A percentile compares a stretch with the other conserved stretches of the same genome.
These are phyloP conservation scores for Pollenia amentaria DNA, from an alignment of 2,888 invertebrate genomes.

Conservation along the genomic window DNA sequence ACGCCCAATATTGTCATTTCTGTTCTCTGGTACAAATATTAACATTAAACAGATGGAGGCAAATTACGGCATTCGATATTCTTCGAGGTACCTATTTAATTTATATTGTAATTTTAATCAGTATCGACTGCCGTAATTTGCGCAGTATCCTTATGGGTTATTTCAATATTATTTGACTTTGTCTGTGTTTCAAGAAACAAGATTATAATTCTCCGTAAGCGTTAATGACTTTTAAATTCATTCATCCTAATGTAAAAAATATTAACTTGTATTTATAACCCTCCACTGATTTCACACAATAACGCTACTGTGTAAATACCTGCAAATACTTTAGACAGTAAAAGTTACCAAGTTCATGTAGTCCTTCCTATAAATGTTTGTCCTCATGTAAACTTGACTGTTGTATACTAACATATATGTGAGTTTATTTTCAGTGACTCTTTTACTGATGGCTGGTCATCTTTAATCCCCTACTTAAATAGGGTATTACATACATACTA, in stretches of 20 bases:
- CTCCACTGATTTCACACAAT: conserved; percentile 10
- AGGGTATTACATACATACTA: conserved; percentile 58
- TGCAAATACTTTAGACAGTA: not conserved
- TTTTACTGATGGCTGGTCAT: conserved; percentile 64
- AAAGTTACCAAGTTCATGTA: conserved; percentile 36
- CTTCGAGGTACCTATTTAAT: no score
- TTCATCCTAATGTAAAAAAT: not conserved
- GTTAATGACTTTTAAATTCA: not conserved
- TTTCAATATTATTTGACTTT: not conserved
- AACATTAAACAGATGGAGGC: no score
- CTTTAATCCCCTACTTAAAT: conserved; percentile 61
- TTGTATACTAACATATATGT: not conserved
- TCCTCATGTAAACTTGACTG: not conserved
- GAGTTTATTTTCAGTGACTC: conserved; percentile 4
- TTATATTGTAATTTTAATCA: no score
- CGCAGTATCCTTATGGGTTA: no score
- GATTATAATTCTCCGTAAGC: not conserved
- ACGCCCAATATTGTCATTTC: no score
- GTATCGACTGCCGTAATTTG: no score
- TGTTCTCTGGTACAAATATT: no score
- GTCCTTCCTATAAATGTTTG: conserved; percentile 6
- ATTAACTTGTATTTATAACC: not conserved
- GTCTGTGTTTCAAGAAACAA: not conserved
- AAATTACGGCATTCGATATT: no score
- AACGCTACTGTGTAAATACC: not conserved